Conservation (phyloP, 2,888 invertebrate species). For the Drosophila rellima region DNA sequence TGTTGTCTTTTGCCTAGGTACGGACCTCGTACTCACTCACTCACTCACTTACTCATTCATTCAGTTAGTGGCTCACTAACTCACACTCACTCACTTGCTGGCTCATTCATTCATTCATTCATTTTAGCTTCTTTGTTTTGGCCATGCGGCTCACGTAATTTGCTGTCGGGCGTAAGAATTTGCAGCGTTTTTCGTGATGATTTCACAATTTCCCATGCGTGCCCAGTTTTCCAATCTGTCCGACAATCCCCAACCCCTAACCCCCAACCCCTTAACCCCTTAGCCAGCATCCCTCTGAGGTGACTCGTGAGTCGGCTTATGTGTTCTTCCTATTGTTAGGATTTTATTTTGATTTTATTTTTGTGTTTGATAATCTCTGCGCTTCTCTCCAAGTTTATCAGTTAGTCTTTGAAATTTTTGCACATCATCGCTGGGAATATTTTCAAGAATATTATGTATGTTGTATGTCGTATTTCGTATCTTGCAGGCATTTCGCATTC, state of each 20-base stretch:
- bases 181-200: slow-evolving; percentile 75
- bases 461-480: slow-evolving; percentile 15
- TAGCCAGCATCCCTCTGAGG: not conserved
- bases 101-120: slow-evolving; percentile 35
- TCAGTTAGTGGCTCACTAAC: slow-evolving; percentile 24
- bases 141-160: slow-evolving; percentile 71
- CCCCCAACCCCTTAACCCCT: not conserved
- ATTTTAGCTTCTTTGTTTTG: slow-evolving; percentile 47
- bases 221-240: slow-evolving; percentile 30
- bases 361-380: slow-evolving; percentile 65
- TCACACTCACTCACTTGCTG: slow-evolving; percentile 30
- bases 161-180: slow-evolving; percentile 62
- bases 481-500: slow-evolving; percentile 12
- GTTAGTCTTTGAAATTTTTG: slow-evolving; percentile 34
- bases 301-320: slow-evolving; percentile 4
- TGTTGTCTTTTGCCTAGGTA: slow-evolving; percentile 56
- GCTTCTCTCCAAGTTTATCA: slow-evolving; percentile 51
- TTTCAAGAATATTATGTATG: slow-evolving; percentile 24
- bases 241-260: not conserved
- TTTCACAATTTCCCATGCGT: slow-evolving; percentile 70
- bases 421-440: slow-evolving; percentile 59
- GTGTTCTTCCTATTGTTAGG: slow-evolving; percentile 20
- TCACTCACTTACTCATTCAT: slow-evolving; percentile 24
- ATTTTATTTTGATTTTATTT: slow-evolving; percentile 60
- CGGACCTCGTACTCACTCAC: slow-evolving; percentile 43